phyloP scores from a whole-genome alignment of 2,113 vertebrate species.

The Planiliza haematocheilus region DNA sequence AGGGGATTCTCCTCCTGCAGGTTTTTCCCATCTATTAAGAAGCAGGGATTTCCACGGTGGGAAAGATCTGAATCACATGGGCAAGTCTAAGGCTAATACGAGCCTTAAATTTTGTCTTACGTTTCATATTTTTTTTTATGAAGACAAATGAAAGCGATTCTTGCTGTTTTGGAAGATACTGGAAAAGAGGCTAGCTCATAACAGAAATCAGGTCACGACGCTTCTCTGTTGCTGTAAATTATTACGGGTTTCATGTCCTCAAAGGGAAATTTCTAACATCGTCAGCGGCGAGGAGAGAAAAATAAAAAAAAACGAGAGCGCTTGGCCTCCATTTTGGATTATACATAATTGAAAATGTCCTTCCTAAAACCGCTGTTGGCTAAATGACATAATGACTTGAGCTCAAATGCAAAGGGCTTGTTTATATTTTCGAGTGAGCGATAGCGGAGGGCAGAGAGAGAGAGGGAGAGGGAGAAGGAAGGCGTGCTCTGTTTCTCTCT shows the following conservation, averaged over 20 bases:
- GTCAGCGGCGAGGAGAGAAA: neutral
- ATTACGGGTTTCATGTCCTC: slow-evolving; percentile 9
- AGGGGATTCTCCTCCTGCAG: neutral
- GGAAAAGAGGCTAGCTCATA: neutral
- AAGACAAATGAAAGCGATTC: neutral
- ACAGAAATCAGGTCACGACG: neutral
- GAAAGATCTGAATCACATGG: neutral
- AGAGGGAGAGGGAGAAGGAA: slow-evolving; percentile 15
- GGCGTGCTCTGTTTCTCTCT: slow-evolving; percentile 1
- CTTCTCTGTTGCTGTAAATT: neutral
- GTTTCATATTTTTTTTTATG: no score
- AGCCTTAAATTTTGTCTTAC: no score
- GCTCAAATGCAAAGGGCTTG: slow-evolving; percentile 55
- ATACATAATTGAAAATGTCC: slow-evolving; percentile 46
- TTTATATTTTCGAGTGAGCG: slow-evolving; percentile 65
- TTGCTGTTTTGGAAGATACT: neutral
- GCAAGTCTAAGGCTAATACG: no score
- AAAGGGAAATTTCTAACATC: slow-evolving; percentile 2
- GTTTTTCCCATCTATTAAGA: neutral
- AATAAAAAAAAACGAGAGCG: no score
- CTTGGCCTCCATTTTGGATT: slow-evolving; percentile 15
- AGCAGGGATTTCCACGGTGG: neutral
- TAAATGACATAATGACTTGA: slow-evolving; percentile 66
- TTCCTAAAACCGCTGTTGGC: slow-evolving; percentile 47
- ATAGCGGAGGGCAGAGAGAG: slow-evolving; percentile 34